Evolutionary conservation across 2,797 vertebrate species (phyloP).

Genomic region (Gymnoscopelus braueri): DNA sequence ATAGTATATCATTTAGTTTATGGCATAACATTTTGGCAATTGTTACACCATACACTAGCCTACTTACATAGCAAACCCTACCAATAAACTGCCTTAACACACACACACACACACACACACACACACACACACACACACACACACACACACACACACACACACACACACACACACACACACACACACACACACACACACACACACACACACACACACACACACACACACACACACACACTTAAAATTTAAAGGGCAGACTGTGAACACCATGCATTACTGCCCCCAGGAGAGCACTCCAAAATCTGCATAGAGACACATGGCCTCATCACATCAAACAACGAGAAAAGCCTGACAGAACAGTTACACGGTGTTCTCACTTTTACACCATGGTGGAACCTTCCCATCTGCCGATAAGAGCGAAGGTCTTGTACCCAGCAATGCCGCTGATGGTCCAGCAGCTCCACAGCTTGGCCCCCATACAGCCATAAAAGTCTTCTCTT

Average conservation of each 20-base stretch:
- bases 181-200: background rate
- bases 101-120: no score
- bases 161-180: no score
- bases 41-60: no score
- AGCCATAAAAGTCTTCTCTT: slow-evolving; percentile 27
- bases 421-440: slow-evolving; percentile 23
- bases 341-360: slow-evolving; percentile 2
- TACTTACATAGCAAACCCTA: no score
- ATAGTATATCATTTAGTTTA: background rate
- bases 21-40: no score
- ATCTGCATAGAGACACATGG: background rate
- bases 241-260: background rate
- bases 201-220: slow-evolving; percentile 18
- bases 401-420: background rate
- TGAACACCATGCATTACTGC: background rate
- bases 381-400: background rate
- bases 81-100: no score
- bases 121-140: no score
- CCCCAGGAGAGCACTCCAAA: background rate
- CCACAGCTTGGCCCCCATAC: slow-evolving; percentile 4
- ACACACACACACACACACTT: background rate
- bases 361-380: background rate
- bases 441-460: slow-evolving; percentile 19
- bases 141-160: no score
- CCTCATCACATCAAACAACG: background rate